Base-by-base conservation (phyloP, 2,888 invertebrate species). In the Herminia tarsipennalis region DNA sequence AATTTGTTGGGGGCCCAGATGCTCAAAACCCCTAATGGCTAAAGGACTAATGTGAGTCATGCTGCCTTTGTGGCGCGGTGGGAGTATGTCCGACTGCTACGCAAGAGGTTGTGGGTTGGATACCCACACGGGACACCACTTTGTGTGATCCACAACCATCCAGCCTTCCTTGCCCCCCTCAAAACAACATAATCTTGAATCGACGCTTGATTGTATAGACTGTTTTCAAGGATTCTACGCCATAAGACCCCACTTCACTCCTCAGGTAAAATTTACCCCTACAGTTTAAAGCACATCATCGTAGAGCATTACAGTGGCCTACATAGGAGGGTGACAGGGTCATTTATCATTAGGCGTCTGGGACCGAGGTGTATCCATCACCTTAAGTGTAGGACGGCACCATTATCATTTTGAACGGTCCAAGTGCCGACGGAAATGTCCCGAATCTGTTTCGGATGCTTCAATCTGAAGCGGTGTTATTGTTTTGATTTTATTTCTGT, bases 321-420 rank as follows among this genome's bases (percentile, higher is more conserved):
- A 65, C 54, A 60, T 60, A 49, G 43, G 29, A 48, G 42, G 47
- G 46, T 60, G 67, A 60, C 67, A 60, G 57, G 46, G 52, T 38
- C 72, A 83, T 85, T 80, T 76, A 83, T 86, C 83, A 82, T 74
- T 66, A 65, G 64, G 45, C 63, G 51, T 9, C 16, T 42, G 56
- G 56, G 59, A 57, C 55, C 58, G 66, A 62, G 67, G 73, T 72
- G 67, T 73, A 79, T 83, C 82, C 80, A 83, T 82, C 84, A 84
- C 69, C 65, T 56, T 78, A 75, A 80, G 78, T 74, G 78, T 75
- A 71, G 67, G 66, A 61, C 47, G 40, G 27, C 60, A 61, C 74
- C 72, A 78, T 78, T 80, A 76, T 78, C 78, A 78, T 77, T 76
- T 71, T 60, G 74, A 80, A 78, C 73, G 78, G 77, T 78, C 29